Percentiles rank a stretch among this genome's conserved stretches.
phyloP scores from a whole-genome alignment of 2,113 vertebrate genomes.

The Pluvialis apricaria region DNA sequence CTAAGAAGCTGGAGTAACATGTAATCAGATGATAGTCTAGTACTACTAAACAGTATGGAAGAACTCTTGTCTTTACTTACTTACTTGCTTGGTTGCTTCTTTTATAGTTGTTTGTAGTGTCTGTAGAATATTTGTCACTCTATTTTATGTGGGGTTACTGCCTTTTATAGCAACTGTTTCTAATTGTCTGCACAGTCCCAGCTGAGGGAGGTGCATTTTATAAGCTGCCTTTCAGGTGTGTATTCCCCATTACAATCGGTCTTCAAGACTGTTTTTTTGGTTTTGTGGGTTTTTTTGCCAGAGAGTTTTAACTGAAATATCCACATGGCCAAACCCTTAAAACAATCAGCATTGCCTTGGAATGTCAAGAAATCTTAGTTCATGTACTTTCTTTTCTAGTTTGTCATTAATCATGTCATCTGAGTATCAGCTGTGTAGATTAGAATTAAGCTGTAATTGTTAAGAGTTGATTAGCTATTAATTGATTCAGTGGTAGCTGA shows the following conservation, averaged over 20 bases:
- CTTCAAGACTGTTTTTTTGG: not conserved
- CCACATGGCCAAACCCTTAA: accelerated
- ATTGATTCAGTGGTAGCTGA: not conserved
- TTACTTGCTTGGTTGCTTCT: not conserved
- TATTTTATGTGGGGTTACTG: not conserved
- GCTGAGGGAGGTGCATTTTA: not conserved
- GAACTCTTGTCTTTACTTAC: not conserved
- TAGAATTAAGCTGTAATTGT: not conserved
- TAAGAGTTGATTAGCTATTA: not conserved
- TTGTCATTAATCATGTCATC: not conserved
- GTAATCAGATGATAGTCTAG: not conserved
- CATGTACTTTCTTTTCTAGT: not conserved
- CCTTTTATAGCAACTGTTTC: not conserved
- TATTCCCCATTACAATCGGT: accelerated
- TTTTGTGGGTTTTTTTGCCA: not conserved
- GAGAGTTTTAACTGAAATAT: not conserved
- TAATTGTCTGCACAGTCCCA: not conserved
- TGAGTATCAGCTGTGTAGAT: not conserved
- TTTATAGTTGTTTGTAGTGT: too few species aligned
- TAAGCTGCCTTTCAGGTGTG: not conserved
- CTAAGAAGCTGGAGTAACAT: not conserved
- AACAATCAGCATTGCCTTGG: not conserved
- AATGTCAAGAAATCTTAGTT: not conserved
- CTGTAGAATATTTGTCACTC: not conserved
- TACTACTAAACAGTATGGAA: not conserved